Conservation (phyloP, 1,140 invertebrate species). For the Lasioglossum albipes region DNA sequence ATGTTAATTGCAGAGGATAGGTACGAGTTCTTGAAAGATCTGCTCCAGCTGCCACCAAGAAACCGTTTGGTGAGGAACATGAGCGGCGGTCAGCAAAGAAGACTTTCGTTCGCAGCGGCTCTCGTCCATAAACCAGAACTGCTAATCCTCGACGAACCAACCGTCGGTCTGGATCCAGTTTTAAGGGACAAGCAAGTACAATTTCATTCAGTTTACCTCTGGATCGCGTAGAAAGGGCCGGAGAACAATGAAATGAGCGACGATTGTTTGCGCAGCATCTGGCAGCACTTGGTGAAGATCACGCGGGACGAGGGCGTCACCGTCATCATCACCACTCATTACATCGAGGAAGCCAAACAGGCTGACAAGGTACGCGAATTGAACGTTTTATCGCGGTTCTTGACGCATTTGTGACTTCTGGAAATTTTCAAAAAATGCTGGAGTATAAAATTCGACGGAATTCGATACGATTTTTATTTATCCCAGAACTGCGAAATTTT, state of each 20-base stretch:
- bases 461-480: too few species aligned
- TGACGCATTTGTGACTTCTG: too few species aligned
- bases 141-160: constrained; percentile 95
- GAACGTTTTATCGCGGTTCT: neutral
- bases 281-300: constrained; percentile 91
- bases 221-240: neutral
- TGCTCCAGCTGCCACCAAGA: constrained; percentile 87
- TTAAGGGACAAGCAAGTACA: constrained; percentile 88
- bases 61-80: constrained; percentile 83
- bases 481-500: too few species aligned
- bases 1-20: constrained; percentile 78
- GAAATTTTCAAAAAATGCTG: too few species aligned
- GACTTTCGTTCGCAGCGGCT: constrained; percentile 92
- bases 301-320: constrained; percentile 85
- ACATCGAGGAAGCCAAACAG: constrained; percentile 94
- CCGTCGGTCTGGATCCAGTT: constrained; percentile 94
- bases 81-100: constrained; percentile 93
- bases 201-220: constrained; percentile 60
- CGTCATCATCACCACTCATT: constrained; percentile 96
- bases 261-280: constrained; percentile 86
- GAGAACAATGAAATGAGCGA: constrained; percentile 21
- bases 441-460: too few species aligned
- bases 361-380: constrained; percentile 85
- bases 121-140: constrained; percentile 93
- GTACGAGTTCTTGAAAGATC: constrained; percentile 85